phyloP scores from a whole-genome alignment of 35 echinoderm and acorn worm genomes.

The Apostichopus parvimensis region DNA sequence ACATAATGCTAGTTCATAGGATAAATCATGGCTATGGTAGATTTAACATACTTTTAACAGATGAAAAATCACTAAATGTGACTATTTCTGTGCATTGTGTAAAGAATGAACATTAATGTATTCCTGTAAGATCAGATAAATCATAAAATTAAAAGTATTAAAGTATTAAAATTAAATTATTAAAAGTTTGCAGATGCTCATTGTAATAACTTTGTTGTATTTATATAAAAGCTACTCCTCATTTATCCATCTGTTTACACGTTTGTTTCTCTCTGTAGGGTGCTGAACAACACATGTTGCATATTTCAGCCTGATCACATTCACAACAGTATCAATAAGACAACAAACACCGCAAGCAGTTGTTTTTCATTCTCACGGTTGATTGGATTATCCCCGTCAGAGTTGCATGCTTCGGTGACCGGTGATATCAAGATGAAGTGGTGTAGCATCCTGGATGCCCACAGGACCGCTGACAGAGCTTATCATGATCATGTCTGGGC shows the following conservation, averaged over 20 bases:
- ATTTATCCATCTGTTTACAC: conserved; percentile 1
- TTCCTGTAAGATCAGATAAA: no score
- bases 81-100: no score
- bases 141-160: no score
- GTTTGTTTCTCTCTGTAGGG: conserved; percentile 47
- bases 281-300: conserved; percentile 69
- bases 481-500: conserved; percentile 66
- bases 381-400: conserved; percentile 69
- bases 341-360: neutral
- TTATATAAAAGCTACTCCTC: no score
- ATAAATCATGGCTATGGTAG: no score
- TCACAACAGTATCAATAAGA: conserved; percentile 67
- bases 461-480: conserved; percentile 71
- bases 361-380: conserved; percentile 84
- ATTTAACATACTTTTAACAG: no score
- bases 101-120: no score
- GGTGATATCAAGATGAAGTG: conserved; percentile 64
- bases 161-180: no score
- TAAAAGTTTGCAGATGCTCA: no score
- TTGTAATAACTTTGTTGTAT: no score
- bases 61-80: no score
- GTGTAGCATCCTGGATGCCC: conserved; percentile 61
- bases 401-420: conserved; percentile 63
- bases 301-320: conserved; percentile 81
- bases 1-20: no score